These are phyloP conservation scores for Parnassius glacialis DNA, from an alignment of 2,888 invertebrate species.

Conservation along the genomic window DNA sequence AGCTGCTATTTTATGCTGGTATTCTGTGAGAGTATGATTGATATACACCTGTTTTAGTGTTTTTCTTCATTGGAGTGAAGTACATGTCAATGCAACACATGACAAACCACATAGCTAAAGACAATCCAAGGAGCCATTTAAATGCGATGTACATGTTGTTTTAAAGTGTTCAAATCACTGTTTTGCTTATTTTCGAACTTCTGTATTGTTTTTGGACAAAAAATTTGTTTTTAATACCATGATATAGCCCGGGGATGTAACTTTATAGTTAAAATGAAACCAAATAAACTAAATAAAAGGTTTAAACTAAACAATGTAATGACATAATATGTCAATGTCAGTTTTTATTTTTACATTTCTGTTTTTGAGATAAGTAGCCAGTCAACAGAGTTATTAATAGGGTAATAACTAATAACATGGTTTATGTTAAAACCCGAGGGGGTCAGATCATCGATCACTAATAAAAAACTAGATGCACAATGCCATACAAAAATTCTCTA, in stretches of 20 bases:
- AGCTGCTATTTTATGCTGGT: no score
- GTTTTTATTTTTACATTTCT: background rate
- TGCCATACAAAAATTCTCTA: no score
- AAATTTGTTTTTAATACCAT: slow-evolving; percentile 26
- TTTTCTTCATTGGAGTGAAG: slow-evolving; percentile 27
- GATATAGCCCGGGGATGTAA: background rate
- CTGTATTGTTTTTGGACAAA: slow-evolving; percentile 23
- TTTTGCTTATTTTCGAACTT: slow-evolving; percentile 2
- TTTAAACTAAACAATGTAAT: slow-evolving; percentile 1
- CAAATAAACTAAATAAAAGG: no score
- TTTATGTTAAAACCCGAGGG: no score
- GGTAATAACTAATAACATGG: no score
- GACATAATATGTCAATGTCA: slow-evolving; percentile 1
- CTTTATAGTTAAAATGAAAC: no score
- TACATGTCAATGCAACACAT: slow-evolving; percentile 52
- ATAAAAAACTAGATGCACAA: no score
- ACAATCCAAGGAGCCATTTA: slow-evolving; percentile 61
- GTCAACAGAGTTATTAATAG: background rate
- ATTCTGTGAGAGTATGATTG: no score
- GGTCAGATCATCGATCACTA: no score
- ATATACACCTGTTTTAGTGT: slow-evolving; percentile 15
- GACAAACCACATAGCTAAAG: slow-evolving; percentile 58
- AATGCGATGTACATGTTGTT: slow-evolving; percentile 67
- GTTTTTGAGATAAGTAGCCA: slow-evolving; percentile 12
- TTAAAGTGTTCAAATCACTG: background rate